Conservation (phyloP, 1,140 invertebrate species). For the Saccostrea cuccullata region DNA sequence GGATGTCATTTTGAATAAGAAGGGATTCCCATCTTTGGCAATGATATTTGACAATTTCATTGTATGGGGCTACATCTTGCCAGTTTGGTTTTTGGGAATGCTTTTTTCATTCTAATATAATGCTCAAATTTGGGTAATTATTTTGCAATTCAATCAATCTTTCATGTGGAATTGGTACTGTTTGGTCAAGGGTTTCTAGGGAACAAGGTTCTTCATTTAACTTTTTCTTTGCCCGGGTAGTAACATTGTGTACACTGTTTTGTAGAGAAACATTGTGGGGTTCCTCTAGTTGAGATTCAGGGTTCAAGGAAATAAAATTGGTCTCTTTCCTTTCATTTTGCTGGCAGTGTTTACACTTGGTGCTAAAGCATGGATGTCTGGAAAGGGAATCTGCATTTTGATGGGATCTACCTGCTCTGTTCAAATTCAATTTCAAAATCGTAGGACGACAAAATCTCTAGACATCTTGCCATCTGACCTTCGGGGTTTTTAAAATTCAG, state of each 20-base stretch:
- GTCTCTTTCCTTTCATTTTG: background rate
- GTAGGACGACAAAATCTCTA: too few relatives aligned
- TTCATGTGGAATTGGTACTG: background rate
- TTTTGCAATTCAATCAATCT: background rate
- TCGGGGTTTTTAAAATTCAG: too few relatives aligned
- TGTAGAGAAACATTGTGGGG: background rate
- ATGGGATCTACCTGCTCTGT: too few relatives aligned
- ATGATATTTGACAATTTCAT: constrained; percentile 33
- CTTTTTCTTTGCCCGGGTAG: background rate
- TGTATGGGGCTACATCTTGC: constrained; percentile 18
- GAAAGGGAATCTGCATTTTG: background rate
- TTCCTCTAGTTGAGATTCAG: background rate
- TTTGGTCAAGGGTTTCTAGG: background rate
- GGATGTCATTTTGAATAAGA: constrained; percentile 27
- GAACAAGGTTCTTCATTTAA: background rate
- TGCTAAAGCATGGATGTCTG: constrained; percentile 42
- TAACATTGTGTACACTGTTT: background rate
- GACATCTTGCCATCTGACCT: too few relatives aligned
- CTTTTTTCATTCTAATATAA: constrained; percentile 9
- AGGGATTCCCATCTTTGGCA: constrained; percentile 36
- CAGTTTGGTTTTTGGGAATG: constrained; percentile 39
- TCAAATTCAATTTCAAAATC: too few relatives aligned
- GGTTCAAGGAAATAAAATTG: background rate
- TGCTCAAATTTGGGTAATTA: background rate
- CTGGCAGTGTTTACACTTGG: constrained; percentile 7